A percentile compares a stretch with the other conserved stretches of the same genome.
Conservation (phyloP, 2,797 vertebrate genomes). For the Crotalus adamanteus region DNA sequence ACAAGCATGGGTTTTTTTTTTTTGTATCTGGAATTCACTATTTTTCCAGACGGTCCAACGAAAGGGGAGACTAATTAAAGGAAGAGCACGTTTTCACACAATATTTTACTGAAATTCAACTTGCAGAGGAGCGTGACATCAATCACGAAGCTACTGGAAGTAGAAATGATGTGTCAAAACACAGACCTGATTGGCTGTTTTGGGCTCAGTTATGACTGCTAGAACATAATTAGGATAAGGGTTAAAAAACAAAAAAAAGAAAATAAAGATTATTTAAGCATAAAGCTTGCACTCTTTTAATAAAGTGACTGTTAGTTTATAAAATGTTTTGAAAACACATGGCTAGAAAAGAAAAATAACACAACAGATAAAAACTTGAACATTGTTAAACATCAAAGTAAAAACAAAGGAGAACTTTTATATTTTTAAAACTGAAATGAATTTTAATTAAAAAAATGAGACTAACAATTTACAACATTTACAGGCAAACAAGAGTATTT, state of each 20-base stretch:
- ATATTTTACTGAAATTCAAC: not conserved
- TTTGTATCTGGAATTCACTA: not conserved
- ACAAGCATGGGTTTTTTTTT: not conserved
- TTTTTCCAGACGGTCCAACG: not conserved
- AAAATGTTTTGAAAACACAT: slow-evolving; percentile 61
- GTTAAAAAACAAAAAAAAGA: not conserved
- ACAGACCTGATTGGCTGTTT: slow-evolving; percentile 32
- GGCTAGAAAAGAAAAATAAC: slow-evolving; percentile 66
- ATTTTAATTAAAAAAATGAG: slow-evolving; percentile 73
- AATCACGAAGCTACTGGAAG: not conserved
- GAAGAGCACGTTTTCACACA: not conserved
- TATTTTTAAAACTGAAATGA: slow-evolving; percentile 70
- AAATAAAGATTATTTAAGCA: slow-evolving; percentile 8
- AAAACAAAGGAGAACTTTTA: slow-evolving; percentile 62
- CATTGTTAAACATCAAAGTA: slow-evolving; percentile 67
- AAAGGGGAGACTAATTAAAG: not conserved
- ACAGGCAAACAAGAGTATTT: slow-evolving; percentile 45
- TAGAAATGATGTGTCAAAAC: not conserved
- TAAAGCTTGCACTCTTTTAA: slow-evolving; percentile 42
- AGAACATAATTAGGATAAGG: slow-evolving; percentile 25
- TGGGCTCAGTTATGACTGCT: slow-evolving; percentile 12
- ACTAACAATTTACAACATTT: slow-evolving; percentile 68
- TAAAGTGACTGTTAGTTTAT: slow-evolving; percentile 64
- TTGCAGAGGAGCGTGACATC: not conserved
- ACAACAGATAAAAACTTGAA: slow-evolving; percentile 60